phyloP scores from a whole-genome alignment of 2,888 invertebrate genomes.

The Lumbricus terrestris region DNA sequence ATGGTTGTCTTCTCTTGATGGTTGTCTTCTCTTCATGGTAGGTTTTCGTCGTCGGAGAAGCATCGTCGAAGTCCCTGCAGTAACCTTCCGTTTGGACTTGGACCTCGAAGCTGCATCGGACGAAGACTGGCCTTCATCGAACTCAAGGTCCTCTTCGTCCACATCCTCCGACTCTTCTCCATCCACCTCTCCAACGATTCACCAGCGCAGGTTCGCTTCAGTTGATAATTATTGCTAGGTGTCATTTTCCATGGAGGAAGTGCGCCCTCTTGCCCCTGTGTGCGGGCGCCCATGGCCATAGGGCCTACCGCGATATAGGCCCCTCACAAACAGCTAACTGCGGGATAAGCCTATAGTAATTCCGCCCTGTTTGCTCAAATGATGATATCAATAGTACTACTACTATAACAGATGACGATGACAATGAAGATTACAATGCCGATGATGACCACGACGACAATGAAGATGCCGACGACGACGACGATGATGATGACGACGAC shows the following conservation, averaged over 20 bases:
- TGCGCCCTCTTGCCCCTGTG: no score
- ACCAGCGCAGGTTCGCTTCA: neutral
- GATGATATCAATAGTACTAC: no score
- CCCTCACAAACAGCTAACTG: no score
- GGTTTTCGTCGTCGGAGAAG: neutral
- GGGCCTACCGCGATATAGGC: no score
- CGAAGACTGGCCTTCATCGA: constrained; percentile 8
- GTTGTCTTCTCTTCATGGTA: neutral
- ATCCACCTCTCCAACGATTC: neutral
- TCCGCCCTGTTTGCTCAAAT: no score
- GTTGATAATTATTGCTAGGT: no score
- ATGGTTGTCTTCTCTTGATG: no score
- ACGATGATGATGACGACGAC: constrained; percentile 18
- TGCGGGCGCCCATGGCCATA: no score
- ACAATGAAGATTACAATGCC: neutral
- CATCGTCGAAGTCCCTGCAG: neutral
- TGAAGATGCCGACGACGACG: neutral
- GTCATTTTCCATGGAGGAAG: no score
- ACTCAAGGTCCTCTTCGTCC: constrained; percentile 4
- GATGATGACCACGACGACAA: neutral
- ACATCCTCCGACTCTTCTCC: neutral
- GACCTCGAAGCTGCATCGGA: constrained; percentile 11
- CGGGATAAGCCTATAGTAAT: no score
- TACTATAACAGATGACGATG: neutral
- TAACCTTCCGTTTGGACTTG: neutral